Evolutionary conservation across 2,888 invertebrate genomes (phyloP), one percentile per base, ranked within the genome.

Genomic region (Oxycera nigricornis): DNA sequence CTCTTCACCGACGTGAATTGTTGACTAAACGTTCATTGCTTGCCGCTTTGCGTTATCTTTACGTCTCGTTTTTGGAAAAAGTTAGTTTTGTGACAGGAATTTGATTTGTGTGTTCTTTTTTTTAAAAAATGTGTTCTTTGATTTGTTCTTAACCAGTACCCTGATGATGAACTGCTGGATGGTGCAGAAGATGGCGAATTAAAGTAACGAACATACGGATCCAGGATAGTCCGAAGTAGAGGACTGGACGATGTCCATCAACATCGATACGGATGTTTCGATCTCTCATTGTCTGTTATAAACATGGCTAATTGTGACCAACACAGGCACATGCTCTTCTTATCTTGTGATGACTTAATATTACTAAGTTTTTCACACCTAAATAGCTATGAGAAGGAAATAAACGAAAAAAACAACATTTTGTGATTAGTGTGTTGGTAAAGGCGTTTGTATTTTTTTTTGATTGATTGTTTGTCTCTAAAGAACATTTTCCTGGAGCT

Each of bases 301-400:
- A 65, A 55, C 70, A 70, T 70, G 70, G 70, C 55, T 50, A 68
- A 68, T 46, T 46, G 67, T 68, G 61, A 68, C 46, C 67, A 26
- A 70, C 46, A 70, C 50, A 70, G 30, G 46, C 31, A 70, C 52
- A 52, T 70, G 22, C 70, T 70, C 70, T 70, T 70, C 70, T 22
- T 52, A 55, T 41, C 70, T 55, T 70, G 70, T 70, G 70, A 55
- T 70, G 70, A 41, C 70, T 70, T 70, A 70, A 70, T 70, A 70
- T 70, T 70, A 70, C 70, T 70, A 70, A 70, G 52, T 70, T 70
- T 74, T 65, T 74, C 35, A 72, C 80, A 83, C 85, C 84, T 84
- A 84, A 83, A 84, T 82, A 80, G 84, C 84, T 84, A 84, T 77
- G 84, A 84, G 82, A 84, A 80, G 81, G 83, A 82, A 84, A 84